Evolutionary conservation across 2,113 vertebrate species (phyloP).

Genomic region (Sminthopsis crassicaudata): DNA sequence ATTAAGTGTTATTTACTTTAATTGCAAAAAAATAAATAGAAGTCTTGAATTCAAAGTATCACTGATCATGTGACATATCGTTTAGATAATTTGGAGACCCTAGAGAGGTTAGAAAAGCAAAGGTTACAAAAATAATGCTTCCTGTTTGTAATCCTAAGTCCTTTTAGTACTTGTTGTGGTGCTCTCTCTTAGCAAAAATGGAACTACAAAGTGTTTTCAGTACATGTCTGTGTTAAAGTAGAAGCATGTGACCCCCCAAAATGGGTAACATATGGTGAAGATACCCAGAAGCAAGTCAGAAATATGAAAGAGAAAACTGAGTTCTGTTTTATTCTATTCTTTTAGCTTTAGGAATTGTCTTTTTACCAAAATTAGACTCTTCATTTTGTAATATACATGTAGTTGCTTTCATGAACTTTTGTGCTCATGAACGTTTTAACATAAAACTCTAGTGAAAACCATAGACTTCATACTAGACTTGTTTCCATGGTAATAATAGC

Average conservation of each 20-base stretch:
- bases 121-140: slow-evolving; percentile 59
- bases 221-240: slow-evolving; percentile 60
- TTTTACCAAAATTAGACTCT: not conserved
- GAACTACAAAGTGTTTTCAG: slow-evolving; percentile 40
- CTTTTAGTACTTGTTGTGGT: not conserved
- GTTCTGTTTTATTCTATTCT: slow-evolving; percentile 70
- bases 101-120: slow-evolving; percentile 41
- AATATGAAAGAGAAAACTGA: slow-evolving; percentile 73
- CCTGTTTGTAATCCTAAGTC: slow-evolving; percentile 2
- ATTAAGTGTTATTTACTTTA: slow-evolving; percentile 14
- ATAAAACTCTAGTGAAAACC: slow-evolving; percentile 20
- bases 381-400: slow-evolving; percentile 14
- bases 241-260: slow-evolving; percentile 74
- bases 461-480: slow-evolving; percentile 3
- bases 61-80: slow-evolving; percentile 22
- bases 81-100: slow-evolving; percentile 43
- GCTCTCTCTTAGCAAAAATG: slow-evolving; percentile 23
- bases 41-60: slow-evolving; percentile 49
- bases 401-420: slow-evolving; percentile 17
- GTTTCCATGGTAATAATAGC: not conserved
- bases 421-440: slow-evolving; percentile 25
- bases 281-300: slow-evolving; percentile 72
- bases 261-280: slow-evolving; percentile 74
- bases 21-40: not conserved
- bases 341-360: slow-evolving; percentile 22